Percentiles rank a stretch among this genome's conserved stretches.
These are phyloP conservation scores for Agrotis segetum DNA, from an alignment of 2,888 invertebrate genomes.

Conservation along the genomic window DNA sequence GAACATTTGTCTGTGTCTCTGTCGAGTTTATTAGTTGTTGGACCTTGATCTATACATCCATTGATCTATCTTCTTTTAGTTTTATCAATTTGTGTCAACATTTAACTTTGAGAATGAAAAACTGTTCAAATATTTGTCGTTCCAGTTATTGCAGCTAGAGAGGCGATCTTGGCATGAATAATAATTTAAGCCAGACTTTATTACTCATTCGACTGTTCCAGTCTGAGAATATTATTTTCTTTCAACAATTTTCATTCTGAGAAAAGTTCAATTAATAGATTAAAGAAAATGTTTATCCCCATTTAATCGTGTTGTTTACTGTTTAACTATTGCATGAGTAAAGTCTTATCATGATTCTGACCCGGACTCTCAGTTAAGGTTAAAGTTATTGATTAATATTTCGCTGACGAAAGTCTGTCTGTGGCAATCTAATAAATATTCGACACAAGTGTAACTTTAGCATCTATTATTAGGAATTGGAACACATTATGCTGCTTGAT, in stretches of 20 bases:
- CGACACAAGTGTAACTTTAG: constrained; percentile 31
- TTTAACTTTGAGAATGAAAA: constrained; percentile 6
- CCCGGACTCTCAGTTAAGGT: constrained; percentile 60
- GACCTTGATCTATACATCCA: constrained; percentile 55
- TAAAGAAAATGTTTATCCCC: constrained; percentile 40
- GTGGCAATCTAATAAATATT: constrained; percentile 40
- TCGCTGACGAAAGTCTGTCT: constrained; percentile 39
- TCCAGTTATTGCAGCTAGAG: not conserved
- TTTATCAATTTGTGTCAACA: constrained; percentile 53
- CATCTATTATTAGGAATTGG: constrained; percentile 37
- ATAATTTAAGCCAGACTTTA: constrained; percentile 1
- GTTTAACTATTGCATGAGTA: constrained; percentile 38
- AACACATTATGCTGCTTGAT: constrained; percentile 20
- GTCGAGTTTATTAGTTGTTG: constrained; percentile 8
- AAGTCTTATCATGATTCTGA: constrained; percentile 55
- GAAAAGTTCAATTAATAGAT: constrained; percentile 18
- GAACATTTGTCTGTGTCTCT: constrained; percentile 35
- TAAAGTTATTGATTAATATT: constrained; percentile 52
- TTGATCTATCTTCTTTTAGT: constrained; percentile 12
- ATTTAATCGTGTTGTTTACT: constrained; percentile 41
- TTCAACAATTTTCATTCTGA: constrained; percentile 10
- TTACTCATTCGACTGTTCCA: not conserved
- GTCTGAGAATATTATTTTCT: not conserved
- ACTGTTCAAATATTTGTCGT: constrained; percentile 30
- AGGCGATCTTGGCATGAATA: not conserved